Evolutionary conservation across 2,113 vertebrate genomes (phyloP).

Genomic region (Syngnathus scovelli): DNA sequence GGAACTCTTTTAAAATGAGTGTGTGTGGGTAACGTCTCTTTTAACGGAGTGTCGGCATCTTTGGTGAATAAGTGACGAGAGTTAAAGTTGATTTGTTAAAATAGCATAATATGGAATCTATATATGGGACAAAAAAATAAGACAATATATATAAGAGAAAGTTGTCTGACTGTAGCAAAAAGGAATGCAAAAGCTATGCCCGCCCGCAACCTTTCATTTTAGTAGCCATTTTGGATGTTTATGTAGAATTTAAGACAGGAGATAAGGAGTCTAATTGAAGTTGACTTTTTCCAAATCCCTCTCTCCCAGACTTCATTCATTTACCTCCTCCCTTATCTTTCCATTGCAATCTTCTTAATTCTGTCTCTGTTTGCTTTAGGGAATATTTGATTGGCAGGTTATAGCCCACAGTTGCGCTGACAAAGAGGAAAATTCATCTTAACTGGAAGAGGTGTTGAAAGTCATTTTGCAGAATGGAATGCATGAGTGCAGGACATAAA

Average conservation of each 20-base stretch:
- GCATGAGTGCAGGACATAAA: not conserved
- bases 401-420: constrained; percentile 25
- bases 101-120: not conserved
- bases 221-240: constrained; percentile 23
- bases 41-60: not conserved
- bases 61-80: no score
- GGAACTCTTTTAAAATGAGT: not conserved
- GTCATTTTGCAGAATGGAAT: constrained; percentile 11
- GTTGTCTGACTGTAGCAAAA: not conserved
- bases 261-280: constrained; percentile 31
- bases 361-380: constrained; percentile 29
- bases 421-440: constrained; percentile 33
- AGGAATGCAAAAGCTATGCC: constrained; percentile 21
- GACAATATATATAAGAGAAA: not conserved
- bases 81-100: not conserved
- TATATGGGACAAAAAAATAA: not conserved
- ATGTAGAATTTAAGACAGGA: constrained; percentile 28
- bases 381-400: constrained; percentile 46
- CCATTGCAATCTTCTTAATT: constrained; percentile 22
- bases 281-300: constrained; percentile 29
- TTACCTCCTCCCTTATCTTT: constrained; percentile 29
- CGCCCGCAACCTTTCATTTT: constrained; percentile 24
- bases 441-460: constrained; percentile 13
- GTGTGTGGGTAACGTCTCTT: not conserved
- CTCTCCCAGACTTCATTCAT: constrained; percentile 28